A percentile compares a stretch with the other conserved stretches of the same genome.
phyloP scores from a whole-genome alignment of 2,113 vertebrate species.

The Ictalurus furcatus region DNA sequence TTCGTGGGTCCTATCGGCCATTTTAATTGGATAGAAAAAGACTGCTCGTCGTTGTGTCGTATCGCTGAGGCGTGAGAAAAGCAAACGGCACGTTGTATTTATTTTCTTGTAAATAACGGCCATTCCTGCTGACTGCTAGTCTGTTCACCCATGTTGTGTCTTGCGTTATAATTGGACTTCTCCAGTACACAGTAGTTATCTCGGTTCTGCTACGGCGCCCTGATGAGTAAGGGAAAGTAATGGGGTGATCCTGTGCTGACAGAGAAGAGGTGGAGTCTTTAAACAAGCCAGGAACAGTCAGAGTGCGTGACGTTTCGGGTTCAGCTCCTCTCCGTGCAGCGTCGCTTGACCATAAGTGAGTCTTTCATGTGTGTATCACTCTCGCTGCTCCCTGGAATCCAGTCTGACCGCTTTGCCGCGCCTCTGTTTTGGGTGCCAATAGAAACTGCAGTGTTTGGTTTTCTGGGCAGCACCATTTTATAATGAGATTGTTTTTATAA shows the following conservation, averaged over 20 bases:
- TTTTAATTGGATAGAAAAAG: background rate
- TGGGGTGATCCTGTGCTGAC: background rate
- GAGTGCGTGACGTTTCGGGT: background rate
- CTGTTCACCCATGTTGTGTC: background rate
- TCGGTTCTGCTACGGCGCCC: background rate
- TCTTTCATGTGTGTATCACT: constrained; percentile 22
- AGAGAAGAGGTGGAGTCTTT: background rate
- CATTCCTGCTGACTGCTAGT: too few relatives aligned
- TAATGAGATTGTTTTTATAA: background rate
- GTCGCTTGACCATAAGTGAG: constrained; percentile 36
- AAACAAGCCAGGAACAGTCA: background rate
- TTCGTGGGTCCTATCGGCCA: too few relatives aligned
- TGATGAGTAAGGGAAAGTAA: background rate
- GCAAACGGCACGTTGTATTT: background rate
- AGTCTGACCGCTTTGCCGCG: constrained; percentile 41
- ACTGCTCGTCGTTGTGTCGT: background rate
- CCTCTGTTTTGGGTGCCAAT: constrained; percentile 13
- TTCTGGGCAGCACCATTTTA: constrained; percentile 17
- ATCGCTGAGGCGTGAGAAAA: background rate
- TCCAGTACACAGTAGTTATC: background rate
- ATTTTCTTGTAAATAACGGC: background rate
- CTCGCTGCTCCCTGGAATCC: constrained; percentile 41
- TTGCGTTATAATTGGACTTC: background rate
- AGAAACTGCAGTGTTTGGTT: constrained; percentile 19
- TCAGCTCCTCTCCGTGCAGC: background rate